Evolutionary conservation across 1,140 invertebrate species (phyloP), one percentile per base, ranked within the genome.

Genomic region (Solenopsis fugax): DNA sequence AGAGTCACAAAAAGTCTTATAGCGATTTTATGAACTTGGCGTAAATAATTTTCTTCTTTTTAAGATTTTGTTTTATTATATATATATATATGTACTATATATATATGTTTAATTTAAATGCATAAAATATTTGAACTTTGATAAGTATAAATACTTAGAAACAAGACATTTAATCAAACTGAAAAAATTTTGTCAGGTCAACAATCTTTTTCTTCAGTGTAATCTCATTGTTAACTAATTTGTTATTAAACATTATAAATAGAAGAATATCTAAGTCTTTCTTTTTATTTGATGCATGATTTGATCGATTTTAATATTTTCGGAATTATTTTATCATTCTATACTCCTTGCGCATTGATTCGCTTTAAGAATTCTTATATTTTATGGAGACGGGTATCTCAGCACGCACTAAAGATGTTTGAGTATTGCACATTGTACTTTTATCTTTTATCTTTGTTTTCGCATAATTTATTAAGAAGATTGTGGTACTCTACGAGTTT

Each of bases 401-500:
- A 45, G 37, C 9, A 4, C 9, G 16, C 16, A 75, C 3, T 60
- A 29, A 29, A 77, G 16, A 77, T 62, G 37, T 29, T 77, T 77
- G 9, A 62, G 21, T 62, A 29, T 29, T 16, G 1, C 5, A 48
- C 29, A 29, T 9, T 45, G n/a, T 58, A 45, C 2, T 45, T 77
- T 77, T 62, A 62, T 24, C 2, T 45, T 77, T 77, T 62, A 62
- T 24, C 56, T 45, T 41, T 60, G 13, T 4, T 41, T 60, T 77
- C 10, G 16, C 18, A 62, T 77, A 77, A 77, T 77, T 77, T 62
- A 76, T 76, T 58, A 60, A 76, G 6, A 21, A 13, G 50, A 41
- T 34, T 58, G 21, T 6, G 34, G 12, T 1, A 0, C 45, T 60
- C n/a, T 24, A 13, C 37, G 21, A 37, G 58, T 6, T 13, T 37